A percentile compares a stretch with the other conserved stretches of the same genome.
These are phyloP conservation scores for Serilophus lunatus DNA, from an alignment of 2,113 vertebrate genomes.

Conservation along the genomic window DNA sequence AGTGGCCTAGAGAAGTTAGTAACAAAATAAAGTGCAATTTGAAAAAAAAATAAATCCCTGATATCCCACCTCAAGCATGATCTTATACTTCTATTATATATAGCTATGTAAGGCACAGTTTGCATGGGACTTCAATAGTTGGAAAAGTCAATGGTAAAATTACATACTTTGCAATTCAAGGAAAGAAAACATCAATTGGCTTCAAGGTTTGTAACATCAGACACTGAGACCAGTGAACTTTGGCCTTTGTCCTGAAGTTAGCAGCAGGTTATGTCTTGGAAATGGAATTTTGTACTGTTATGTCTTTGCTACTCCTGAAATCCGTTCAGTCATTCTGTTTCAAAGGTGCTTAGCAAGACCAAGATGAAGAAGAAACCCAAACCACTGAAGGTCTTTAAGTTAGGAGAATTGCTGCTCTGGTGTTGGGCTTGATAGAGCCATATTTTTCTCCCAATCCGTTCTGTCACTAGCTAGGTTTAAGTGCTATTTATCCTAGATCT, in stretches of 20 bases:
- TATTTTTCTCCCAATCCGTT: background rate
- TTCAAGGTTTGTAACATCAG: background rate
- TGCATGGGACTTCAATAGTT: background rate
- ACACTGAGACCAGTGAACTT: background rate
- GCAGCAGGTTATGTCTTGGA: background rate
- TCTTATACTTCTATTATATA: background rate
- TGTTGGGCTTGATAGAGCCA: background rate
- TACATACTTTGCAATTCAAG: background rate
- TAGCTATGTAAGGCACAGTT: background rate
- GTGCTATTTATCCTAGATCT: background rate
- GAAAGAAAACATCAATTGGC: background rate
- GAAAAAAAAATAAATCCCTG: background rate
- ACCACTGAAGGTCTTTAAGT: background rate
- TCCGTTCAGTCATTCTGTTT: background rate
- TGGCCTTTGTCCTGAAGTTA: background rate
- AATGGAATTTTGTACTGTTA: background rate
- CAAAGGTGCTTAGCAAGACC: background rate
- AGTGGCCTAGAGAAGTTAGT: background rate
- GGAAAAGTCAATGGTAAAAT: background rate
- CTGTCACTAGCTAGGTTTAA: background rate
- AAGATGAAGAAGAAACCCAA: background rate
- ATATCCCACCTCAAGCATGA: background rate
- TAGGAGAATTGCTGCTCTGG: fast-evolving
- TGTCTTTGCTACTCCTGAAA: background rate
- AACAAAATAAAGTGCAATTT: background rate